Base-by-base conservation (phyloP, 2,888 invertebrate species). In the Cheilosia pagana region DNA sequence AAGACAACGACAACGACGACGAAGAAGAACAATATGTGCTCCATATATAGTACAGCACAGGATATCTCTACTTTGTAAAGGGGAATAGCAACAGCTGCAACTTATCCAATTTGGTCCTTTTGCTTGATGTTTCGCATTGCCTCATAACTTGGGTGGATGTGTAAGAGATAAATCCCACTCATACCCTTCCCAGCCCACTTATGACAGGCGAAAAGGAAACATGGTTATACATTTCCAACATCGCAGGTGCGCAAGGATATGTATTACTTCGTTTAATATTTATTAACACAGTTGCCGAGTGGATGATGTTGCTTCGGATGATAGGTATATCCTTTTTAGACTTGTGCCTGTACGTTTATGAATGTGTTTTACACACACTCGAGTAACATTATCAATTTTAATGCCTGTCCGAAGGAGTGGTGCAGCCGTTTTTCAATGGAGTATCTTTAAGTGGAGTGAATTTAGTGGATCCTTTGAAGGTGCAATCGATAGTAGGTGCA, bases 191-290 rank as follows among this genome's bases (percentile, higher is more conserved):
- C 25, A 2, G 4, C 19, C 8, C 6, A 6, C 16, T 2, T 7
- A 45, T 45, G 16, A 8, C 10, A 19, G 2, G 19, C 1, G 8
- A 3, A 16, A 45, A 8, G 2, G 8, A 45, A 19, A 35, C 10
- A 35, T 35, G 12, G 35, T 10, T 12, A 12, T 12, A 43, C 43
- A 43, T 43, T 16, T 43, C 16, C n/a, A n/a, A 8, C 19, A 16
- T 16, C 7, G 0, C 45, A 45, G 45, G 45, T 45, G 45, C 16
- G 19, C 8, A 8, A 7, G 28, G 16, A 7, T 21, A 19, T 57
- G 35, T 21, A 3, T 23, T 59, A 41, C 59, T 59, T 59, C 59
- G 59, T 59, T 59, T 23, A 41, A 31, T 59, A 59, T 59, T 39
- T 41, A 59, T 41, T 59, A 59, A 41, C 59, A 19, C 23, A 10